These are phyloP conservation scores for Camelus bactrianus DNA, from an alignment of 2,113 vertebrate genomes.

Conservation along the genomic window DNA sequence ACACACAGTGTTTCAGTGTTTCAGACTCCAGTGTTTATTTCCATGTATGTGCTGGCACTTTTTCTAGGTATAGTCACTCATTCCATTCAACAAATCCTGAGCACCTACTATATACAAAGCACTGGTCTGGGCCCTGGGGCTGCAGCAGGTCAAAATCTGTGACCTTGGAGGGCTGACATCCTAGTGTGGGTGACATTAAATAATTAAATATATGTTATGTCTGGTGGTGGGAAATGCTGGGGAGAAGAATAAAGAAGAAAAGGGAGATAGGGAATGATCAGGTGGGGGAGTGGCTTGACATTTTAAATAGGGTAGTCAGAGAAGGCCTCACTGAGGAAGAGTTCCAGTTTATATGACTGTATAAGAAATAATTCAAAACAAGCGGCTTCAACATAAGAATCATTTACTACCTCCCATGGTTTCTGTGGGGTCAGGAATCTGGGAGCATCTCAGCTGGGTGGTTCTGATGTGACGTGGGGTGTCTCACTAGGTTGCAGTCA, in stretches of 20 bases:
- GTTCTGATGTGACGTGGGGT: not conserved
- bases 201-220: not conserved
- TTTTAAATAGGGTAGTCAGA: not conserved
- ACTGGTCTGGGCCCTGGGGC: not conserved
- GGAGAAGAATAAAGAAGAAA: not conserved
- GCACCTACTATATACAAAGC: not conserved
- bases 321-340: not conserved
- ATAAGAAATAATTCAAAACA: not conserved
- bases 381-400: not conserved
- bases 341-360: not conserved
- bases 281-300: not conserved
- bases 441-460: not conserved
- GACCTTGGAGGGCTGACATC: not conserved
- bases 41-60: not conserved
- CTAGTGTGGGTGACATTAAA: not conserved
- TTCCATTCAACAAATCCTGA: not conserved
- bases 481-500: not conserved
- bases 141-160: not conserved
- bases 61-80: not conserved
- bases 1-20: not conserved
- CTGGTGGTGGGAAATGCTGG: not conserved
- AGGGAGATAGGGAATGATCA: not conserved
- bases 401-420: not conserved
- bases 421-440: not conserved
- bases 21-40: not conserved